A percentile compares a stretch with the other conserved stretches of the same genome.
These are phyloP conservation scores for Pelochelys cantorii DNA, from an alignment of 2,797 vertebrate genomes.

Conservation along the genomic window DNA sequence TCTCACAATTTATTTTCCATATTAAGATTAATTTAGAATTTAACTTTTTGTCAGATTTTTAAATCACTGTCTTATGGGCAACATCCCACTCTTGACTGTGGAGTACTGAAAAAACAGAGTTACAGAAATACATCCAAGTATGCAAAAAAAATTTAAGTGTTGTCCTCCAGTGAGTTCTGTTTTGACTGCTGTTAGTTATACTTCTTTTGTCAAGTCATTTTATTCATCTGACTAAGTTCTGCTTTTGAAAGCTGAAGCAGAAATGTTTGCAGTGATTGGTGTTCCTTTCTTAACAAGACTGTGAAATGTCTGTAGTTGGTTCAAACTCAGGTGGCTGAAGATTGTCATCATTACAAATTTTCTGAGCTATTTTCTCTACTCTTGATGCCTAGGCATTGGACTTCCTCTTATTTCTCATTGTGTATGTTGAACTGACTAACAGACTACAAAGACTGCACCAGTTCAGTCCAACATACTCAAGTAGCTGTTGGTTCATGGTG, in stretches of 20 bases:
- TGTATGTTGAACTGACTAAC: conserved; percentile 8
- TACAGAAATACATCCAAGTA: conserved; percentile 14
- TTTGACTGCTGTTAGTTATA: conserved; percentile 14
- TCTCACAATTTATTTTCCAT: conserved; percentile 38
- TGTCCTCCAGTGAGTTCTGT: background rate
- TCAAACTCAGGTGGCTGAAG: background rate
- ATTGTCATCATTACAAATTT: background rate
- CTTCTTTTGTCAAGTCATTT: background rate
- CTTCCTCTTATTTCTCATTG: conserved; percentile 20
- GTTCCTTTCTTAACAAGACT: background rate
- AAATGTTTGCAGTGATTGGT: conserved; percentile 28
- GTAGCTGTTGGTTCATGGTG: background rate
- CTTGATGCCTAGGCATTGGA: background rate
- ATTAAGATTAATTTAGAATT: conserved; percentile 24
- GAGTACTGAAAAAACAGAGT: background rate
- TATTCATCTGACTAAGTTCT: background rate
- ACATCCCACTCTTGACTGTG: background rate
- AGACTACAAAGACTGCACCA: background rate
- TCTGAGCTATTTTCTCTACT: background rate
- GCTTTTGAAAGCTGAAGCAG: conserved; percentile 9
- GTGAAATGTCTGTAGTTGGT: background rate
- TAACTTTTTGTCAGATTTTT: conserved; percentile 11
- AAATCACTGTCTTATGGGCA: conserved; percentile 4
- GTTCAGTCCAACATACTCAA: background rate
- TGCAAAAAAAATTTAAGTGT: background rate